phyloP scores from a whole-genome alignment of 2,888 invertebrate species.

The Amphipoea oculea region DNA sequence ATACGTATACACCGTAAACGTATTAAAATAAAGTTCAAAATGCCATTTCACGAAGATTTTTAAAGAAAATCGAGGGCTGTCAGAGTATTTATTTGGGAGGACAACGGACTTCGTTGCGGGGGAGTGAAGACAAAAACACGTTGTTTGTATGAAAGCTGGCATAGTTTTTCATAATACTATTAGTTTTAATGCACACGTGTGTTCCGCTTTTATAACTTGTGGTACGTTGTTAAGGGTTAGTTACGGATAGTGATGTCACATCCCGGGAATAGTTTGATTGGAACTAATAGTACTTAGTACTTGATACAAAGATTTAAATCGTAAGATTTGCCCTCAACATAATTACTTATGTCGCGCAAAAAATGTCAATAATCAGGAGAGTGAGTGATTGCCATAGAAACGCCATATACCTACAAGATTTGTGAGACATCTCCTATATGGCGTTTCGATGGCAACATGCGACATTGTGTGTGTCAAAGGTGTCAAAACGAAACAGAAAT shows the following conservation, averaged over 20 bases:
- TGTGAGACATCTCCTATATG: too few relatives aligned
- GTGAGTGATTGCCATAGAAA: not conserved
- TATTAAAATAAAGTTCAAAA: conserved; percentile 2
- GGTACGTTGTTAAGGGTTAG: conserved; percentile 46
- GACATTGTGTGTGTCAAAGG: not conserved
- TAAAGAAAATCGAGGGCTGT: conserved; percentile 10
- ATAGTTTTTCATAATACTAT: conserved; percentile 48
- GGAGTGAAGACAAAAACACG: conserved; percentile 71
- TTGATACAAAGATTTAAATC: not conserved
- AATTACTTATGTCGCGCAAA: too few relatives aligned
- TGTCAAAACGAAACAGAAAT: too few relatives aligned
- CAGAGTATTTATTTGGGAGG: conserved; percentile 67
- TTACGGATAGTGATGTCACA: conserved; percentile 29
- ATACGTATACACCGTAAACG: not conserved
- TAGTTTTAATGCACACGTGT: conserved; percentile 68
- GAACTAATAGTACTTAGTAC: not conserved
- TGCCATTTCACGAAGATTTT: not conserved
- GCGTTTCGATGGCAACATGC: not conserved
- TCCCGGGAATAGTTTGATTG: not conserved
- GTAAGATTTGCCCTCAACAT: not conserved
- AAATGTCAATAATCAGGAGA: not conserved
- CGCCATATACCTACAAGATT: not conserved
- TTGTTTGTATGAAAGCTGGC: conserved; percentile 73
- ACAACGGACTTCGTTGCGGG: conserved; percentile 74
- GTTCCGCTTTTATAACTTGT: conserved; percentile 18